Conservation (phyloP, 2,888 invertebrate species). For the Acanthosepion lycidas region DNA sequence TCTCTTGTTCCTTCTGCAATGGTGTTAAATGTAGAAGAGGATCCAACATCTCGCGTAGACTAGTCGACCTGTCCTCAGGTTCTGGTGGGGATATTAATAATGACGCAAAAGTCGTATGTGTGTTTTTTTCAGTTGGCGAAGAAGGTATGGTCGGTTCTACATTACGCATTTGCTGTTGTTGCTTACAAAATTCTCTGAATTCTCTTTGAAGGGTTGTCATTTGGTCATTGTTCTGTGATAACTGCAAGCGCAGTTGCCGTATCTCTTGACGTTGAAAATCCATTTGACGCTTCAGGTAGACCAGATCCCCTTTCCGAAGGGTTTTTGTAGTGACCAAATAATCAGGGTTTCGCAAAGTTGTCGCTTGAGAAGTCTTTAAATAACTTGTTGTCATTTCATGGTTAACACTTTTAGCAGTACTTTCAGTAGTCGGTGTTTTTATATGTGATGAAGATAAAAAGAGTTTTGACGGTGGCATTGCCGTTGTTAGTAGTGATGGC, state of each 20-base stretch:
- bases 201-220: background rate
- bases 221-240: background rate
- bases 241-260: background rate
- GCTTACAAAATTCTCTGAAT: background rate
- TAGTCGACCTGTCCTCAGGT: background rate
- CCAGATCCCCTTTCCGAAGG: background rate
- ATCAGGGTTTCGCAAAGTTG: background rate
- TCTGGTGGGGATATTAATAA: background rate
- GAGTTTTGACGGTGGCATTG: background rate
- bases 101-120: background rate
- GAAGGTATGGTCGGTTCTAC: background rate
- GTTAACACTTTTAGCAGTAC: background rate
- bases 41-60: background rate
- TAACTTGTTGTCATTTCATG: background rate
- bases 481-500: background rate
- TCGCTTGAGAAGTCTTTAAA: background rate
- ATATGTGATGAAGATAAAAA: background rate
- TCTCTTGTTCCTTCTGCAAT: background rate
- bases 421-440: background rate
- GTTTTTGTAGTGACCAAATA: background rate
- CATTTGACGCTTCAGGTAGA: background rate
- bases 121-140: background rate
- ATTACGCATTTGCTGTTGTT: background rate
- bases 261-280: background rate
- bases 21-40: background rate